Percentiles rank a stretch among this genome's conserved stretches.
These are phyloP conservation scores for Eufriesea mexicana DNA, from an alignment of 1,140 invertebrate genomes.

Conservation along the genomic window DNA sequence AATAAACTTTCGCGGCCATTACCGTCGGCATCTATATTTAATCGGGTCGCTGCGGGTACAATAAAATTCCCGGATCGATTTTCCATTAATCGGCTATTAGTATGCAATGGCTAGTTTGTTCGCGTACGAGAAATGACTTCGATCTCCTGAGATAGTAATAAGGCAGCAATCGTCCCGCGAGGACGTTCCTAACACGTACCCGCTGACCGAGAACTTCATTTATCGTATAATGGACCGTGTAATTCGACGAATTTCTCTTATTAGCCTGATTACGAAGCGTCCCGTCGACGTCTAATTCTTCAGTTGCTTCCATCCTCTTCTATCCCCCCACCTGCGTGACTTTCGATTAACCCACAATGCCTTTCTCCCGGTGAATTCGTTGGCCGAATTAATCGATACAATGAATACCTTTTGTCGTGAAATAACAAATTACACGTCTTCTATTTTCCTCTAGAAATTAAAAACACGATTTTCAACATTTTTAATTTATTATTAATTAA, in stretches of 20 bases:
- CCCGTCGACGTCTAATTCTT: background rate
- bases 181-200: conserved; percentile 17
- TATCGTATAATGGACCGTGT: background rate
- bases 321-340: too few relatives aligned
- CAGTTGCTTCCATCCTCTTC: background rate
- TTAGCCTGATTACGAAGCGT: background rate
- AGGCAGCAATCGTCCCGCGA: conserved; percentile 55
- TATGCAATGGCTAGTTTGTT: conserved; percentile 54
- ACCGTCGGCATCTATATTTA: conserved; percentile 47
- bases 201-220: conserved; percentile 2
- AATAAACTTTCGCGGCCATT: conserved; percentile 50
- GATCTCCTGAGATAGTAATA: conserved; percentile 60
- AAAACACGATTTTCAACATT: too few relatives aligned
- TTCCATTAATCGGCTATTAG: conserved; percentile 65
- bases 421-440: too few relatives aligned
- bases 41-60: conserved; percentile 48
- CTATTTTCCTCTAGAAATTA: too few relatives aligned
- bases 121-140: conserved; percentile 27
- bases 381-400: too few relatives aligned
- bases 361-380: background rate
- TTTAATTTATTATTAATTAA: too few relatives aligned
- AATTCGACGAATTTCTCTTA: conserved; percentile 6
- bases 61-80: conserved; percentile 65
- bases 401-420: background rate
- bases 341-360: background rate